phyloP scores from a whole-genome alignment of 2,888 invertebrate species.

The Itoplectis maculator region DNA sequence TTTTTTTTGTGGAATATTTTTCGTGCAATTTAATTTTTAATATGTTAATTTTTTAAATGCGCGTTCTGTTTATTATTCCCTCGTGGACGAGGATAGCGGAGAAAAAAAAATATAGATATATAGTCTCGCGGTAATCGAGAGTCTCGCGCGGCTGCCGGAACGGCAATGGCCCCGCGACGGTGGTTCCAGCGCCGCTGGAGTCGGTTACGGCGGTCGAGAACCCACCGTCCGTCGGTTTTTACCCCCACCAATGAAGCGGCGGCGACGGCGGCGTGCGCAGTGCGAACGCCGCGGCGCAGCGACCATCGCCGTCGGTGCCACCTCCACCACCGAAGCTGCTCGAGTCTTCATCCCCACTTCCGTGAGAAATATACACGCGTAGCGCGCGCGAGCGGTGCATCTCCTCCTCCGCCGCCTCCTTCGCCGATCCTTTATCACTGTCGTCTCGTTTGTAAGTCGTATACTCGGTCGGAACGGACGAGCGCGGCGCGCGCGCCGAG shows the following conservation, averaged over 20 bases:
- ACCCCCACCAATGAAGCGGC: conserved; percentile 38
- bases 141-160: conserved; percentile 79
- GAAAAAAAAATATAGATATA: too few relatives aligned
- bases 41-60: too few relatives aligned
- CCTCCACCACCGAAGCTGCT: conserved; percentile 16
- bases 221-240: conserved; percentile 71
- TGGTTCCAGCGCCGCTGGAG: conserved; percentile 78
- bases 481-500: not conserved
- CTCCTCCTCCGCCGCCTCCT: conserved; percentile 23
- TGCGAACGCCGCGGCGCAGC: conserved; percentile 66
- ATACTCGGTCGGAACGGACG: not conserved
- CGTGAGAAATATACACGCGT: conserved; percentile 39
- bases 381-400: conserved; percentile 40
- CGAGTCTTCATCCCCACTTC: conserved; percentile 15
- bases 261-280: not conserved
- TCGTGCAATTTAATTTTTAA: too few relatives aligned
- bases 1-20: too few relatives aligned
- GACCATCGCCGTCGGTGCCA: conserved; percentile 63
- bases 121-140: conserved; percentile 69
- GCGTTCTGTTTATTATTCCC: too few relatives aligned
- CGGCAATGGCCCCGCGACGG: conserved; percentile 82
- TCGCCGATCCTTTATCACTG: conserved; percentile 24
- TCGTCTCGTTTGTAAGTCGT: not conserved
- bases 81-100: not conserved
- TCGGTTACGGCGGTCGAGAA: conserved; percentile 78